phyloP scores from a whole-genome alignment of 2,113 vertebrate genomes.

The Dromiciops gliroides region DNA sequence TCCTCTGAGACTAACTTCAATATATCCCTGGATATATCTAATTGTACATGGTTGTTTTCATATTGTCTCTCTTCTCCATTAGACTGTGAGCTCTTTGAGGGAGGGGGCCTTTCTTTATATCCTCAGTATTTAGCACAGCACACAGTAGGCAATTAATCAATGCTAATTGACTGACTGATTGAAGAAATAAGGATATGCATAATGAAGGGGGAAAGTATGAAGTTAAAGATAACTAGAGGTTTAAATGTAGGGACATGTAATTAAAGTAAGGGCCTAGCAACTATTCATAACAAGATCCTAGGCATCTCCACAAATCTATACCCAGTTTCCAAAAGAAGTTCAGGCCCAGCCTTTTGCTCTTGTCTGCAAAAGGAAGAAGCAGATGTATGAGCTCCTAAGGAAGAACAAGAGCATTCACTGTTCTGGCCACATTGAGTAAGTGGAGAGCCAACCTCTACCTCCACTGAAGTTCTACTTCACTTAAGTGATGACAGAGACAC shows the following conservation, averaged over 20 bases:
- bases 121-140: too few relatives aligned
- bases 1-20: too few relatives aligned
- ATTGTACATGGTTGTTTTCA: neutral
- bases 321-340: too few relatives aligned
- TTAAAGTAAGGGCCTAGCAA: neutral
- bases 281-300: too few relatives aligned
- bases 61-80: neutral
- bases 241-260: neutral
- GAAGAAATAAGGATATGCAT: neutral
- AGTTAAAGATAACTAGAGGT: neutral
- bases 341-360: too few relatives aligned
- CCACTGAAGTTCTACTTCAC: neutral
- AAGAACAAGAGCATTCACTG: too few relatives aligned
- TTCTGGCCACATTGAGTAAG: too few relatives aligned
- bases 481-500: neutral
- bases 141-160: neutral
- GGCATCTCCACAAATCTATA: too few relatives aligned
- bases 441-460: too few relatives aligned
- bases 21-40: too few relatives aligned
- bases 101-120: neutral
- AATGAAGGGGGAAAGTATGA: neutral
- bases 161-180: neutral
- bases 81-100: neutral
- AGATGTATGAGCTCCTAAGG: too few relatives aligned
- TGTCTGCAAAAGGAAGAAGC: too few relatives aligned